Conservation (phyloP, 2,888 invertebrate genomes). For the Petrolisthes manimaculis region DNA sequence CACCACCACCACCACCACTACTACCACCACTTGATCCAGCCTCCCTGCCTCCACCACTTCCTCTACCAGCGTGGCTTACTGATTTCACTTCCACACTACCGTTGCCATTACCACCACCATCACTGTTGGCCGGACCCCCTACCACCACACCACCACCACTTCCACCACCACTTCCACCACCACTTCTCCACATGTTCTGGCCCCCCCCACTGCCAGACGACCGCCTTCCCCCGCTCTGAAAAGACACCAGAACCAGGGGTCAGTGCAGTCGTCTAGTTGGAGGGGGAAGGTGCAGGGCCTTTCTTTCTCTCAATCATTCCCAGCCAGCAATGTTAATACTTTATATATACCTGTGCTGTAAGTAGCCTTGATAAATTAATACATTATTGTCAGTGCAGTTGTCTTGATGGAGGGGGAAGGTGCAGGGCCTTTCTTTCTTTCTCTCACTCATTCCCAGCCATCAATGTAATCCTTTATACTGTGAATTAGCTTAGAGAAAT, state of each 20-base stretch:
- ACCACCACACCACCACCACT: constrained; percentile 6
- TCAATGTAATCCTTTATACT: not conserved
- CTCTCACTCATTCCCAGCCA: not conserved
- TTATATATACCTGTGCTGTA: too few species aligned
- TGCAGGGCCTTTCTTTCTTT: constrained; percentile 16
- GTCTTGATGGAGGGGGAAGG: constrained; percentile 41
- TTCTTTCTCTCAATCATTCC: not conserved
- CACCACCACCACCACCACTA: constrained; percentile 15
- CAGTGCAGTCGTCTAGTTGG: constrained; percentile 58
- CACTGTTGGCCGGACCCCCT: constrained; percentile 25
- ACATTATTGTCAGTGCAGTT: constrained; percentile 43
- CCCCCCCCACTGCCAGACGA: constrained; percentile 61
- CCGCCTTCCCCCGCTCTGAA: constrained; percentile 63
- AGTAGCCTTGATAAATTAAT: too few species aligned
- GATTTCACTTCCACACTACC: constrained; percentile 4
- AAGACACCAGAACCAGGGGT: constrained; percentile 62
- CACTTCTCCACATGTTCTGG: constrained; percentile 45
- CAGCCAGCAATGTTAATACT: not conserved
- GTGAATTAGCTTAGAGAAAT: too few species aligned
- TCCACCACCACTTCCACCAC: constrained; percentile 22
- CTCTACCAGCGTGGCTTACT: constrained; percentile 4
- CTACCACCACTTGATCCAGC: constrained; percentile 12
- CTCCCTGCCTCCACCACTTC: constrained; percentile 49
- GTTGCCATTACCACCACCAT: constrained; percentile 19
- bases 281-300: constrained; percentile 20